Evolutionary conservation across 2,113 vertebrate species (phyloP), one percentile per base, ranked within the genome.

Genomic region (Paralichthys olivaceus): DNA sequence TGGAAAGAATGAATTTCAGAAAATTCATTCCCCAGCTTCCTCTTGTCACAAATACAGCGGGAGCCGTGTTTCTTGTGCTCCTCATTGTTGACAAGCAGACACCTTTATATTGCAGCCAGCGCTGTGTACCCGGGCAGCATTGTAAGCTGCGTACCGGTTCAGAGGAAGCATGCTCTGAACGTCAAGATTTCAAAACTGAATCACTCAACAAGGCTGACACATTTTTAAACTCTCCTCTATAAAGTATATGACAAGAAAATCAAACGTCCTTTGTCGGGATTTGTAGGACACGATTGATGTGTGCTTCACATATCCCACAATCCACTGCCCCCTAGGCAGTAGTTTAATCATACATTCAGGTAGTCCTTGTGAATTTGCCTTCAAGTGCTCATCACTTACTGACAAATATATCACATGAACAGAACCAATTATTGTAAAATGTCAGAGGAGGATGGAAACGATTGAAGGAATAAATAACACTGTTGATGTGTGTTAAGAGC

Each of bases 181-280:
- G 53, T 68, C 54, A 81, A 45, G 1, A 29, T 43, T 56, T 75
- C 15, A 75, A 55, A 49, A 26, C 26, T 15, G 23, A 69, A 60
- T 43, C 14, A 1, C 34, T 71, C 7, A 14, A 65, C 29, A 4
- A 8, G 26, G 43, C 70, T 53, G 61, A 65, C 57, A 65, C 37
- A 72, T 69, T 43, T 34, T 73, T 17, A 60, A 43, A 59, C 4
- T 15, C 58, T 32, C 47, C 17, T 49, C 15, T 11, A 53, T 53
- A 8, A 20, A 53, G 20, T 3, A n/a, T 7, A 11, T 20, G 49
- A 53, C 20, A 53, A 53, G 49, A 15, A 53, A n/a, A 8, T n/a
- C 19, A 11, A 5, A 5, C 25, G 5, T 28, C 55, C 14, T 55
- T 22, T 64, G 37, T 12, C 15, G 3, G 43, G 40, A 8, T 55